Evolutionary conservation across 1,140 invertebrate species (phyloP).

Genomic region (Frieseomelitta varia): DNA sequence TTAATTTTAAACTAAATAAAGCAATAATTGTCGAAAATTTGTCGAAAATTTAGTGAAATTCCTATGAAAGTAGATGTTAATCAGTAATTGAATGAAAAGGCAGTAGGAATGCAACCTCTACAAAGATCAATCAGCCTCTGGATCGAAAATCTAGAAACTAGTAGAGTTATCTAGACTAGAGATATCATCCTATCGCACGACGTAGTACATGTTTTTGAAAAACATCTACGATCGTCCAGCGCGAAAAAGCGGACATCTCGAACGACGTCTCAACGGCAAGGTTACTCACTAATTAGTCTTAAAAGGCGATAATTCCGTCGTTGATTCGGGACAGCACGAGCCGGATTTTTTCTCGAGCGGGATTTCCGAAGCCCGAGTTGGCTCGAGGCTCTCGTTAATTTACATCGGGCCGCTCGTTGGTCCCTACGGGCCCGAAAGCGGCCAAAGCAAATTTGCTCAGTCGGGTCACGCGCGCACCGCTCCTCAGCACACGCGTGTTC

Average conservation of each 20-base stretch:
- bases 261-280: neutral
- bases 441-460: conserved; percentile 69
- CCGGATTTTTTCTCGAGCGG: conserved; percentile 18
- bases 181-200: neutral
- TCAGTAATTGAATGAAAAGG: too few relatives aligned
- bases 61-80: too few relatives aligned
- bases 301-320: conserved; percentile 39
- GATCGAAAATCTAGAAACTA: too few relatives aligned
- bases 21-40: too few relatives aligned
- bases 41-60: too few relatives aligned
- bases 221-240: too few relatives aligned
- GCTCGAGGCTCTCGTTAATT: conserved; percentile 59
- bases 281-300: conserved; percentile 32
- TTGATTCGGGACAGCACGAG: conserved; percentile 6
- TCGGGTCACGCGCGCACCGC: conserved; percentile 67
- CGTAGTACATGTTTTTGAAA: neutral
- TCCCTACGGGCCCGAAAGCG: conserved; percentile 50
- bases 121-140: too few relatives aligned
- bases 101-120: too few relatives aligned
- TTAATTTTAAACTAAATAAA: too few relatives aligned
- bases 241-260: neutral
- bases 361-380: conserved; percentile 24
- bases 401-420: conserved; percentile 48
- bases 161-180: too few relatives aligned
- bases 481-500: conserved; percentile 29